Conservation (phyloP, 2,113 vertebrate genomes). For the Cnemophilus loriae region DNA sequence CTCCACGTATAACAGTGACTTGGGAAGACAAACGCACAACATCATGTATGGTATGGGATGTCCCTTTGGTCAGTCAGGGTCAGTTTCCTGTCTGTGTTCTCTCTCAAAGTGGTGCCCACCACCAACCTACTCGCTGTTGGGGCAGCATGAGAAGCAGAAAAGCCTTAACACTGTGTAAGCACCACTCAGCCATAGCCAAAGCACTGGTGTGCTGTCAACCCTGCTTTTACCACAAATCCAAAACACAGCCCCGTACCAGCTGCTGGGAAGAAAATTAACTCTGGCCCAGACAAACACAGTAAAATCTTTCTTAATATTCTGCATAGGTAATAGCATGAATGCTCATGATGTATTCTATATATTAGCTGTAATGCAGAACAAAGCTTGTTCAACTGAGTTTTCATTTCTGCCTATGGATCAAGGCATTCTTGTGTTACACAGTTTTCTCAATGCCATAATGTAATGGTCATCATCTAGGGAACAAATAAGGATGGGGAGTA, state of each 20-base stretch:
- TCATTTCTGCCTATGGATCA: not conserved
- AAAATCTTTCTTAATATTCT: not conserved
- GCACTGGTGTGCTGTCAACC: accelerated
- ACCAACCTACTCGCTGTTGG: accelerated
- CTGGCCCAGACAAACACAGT: not conserved
- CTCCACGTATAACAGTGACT: accelerated
- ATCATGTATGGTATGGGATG: accelerated
- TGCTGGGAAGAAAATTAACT: not conserved
- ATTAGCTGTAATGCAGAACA: not conserved
- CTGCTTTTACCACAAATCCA: not conserved
- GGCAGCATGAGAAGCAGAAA: not conserved
- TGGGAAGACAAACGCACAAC: accelerated
- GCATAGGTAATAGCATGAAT: not conserved
- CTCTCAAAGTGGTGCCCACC: not conserved
- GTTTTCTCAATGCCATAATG: not conserved
- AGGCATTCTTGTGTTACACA: not conserved
- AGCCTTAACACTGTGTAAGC: accelerated
- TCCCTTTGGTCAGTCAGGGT: not conserved
- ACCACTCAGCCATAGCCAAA: not conserved
- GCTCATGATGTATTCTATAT: not conserved
- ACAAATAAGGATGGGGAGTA: not conserved
- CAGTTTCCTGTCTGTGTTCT: not conserved
- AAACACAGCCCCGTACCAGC: not conserved
- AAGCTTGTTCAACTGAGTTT: not conserved
- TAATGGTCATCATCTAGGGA: not conserved